A percentile compares a stretch with the other conserved stretches of the same genome.
Conservation (phyloP, 2,888 invertebrate genomes). For the Melikaiella ostensackeni region DNA sequence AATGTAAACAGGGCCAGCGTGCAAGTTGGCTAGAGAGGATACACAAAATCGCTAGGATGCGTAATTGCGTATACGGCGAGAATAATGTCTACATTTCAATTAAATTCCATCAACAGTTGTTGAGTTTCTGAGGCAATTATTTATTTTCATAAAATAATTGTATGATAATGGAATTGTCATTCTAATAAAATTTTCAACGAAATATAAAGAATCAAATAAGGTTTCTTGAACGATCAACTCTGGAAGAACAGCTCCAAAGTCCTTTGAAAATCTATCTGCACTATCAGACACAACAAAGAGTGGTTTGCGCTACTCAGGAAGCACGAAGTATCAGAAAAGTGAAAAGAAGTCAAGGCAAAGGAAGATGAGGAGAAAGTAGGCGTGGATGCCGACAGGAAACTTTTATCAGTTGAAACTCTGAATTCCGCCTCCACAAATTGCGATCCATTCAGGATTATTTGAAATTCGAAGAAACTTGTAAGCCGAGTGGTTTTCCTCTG, state of each 20-base stretch:
- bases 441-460: conserved; percentile 72
- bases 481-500: conserved; percentile 60
- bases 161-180: background rate
- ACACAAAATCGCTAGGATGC: background rate
- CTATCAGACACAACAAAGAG: conserved; percentile 26
- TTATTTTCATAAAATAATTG: background rate
- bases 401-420: conserved; percentile 53
- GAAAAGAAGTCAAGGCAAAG: conserved; percentile 35
- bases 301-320: conserved; percentile 25
- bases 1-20: conserved; percentile 51
- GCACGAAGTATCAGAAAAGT: conserved; percentile 6
- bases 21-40: background rate
- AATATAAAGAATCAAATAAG: background rate
- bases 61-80: background rate
- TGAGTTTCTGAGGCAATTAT: background rate
- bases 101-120: no score
- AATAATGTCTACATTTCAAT: no score
- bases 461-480: conserved; percentile 70
- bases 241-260: background rate
- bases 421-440: conserved; percentile 69
- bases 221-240: background rate
- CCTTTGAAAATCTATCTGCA: background rate
- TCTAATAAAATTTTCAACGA: background rate
- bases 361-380: conserved; percentile 10
- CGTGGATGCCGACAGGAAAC: conserved; percentile 45